Evolutionary conservation across 2,113 vertebrate genomes (phyloP), one percentile per base, ranked within the genome.

Genomic region (Balaenoptera acutorostrata): DNA sequence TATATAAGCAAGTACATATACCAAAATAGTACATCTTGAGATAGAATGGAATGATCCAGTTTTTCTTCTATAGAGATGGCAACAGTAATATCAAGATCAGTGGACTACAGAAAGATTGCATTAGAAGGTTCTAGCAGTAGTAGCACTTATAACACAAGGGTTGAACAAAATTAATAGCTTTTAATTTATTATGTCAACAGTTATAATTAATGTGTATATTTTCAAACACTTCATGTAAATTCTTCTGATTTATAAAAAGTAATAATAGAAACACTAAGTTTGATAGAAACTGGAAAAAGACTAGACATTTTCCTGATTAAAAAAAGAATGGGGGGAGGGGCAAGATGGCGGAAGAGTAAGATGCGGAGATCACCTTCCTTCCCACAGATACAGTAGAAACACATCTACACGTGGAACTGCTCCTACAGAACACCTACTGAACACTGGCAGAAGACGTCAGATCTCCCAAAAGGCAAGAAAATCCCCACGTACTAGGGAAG

Each of bases 241-340:
- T 93, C 90, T 98, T 97, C 41, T 95, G 39, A 88, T 89, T 69
- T 23, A 93, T 39, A 93, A 96, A 92, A 98, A 77, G 88, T 95
- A 96, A 63, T 66, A 95, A 95, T 14, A 98, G n/a, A 97, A 97
- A 98, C 64, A 85, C 72, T 71, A 89, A 94, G 14, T 71, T 92
- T 97, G 25, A 61, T 92, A 90, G 59, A 77, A 36, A 85, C 83
- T 46, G 81, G 49, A 95, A 64, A 89, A 98, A 97, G 90, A 41
- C n/a, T 88, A 91, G 95, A 88, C 6, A 3, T 39, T 94, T 98
- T 88, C 90, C 91, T 86, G 52, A 97, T 97, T 97, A 97, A 98
- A 97, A 23, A 98, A 78, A 61, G 85, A 86, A 97, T 87, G 80
- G 39, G 39, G 39, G 39, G 39, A 39, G 39, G 39, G 39, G 39